Evolutionary conservation across 2,888 invertebrate genomes (phyloP).

Genomic region (Caenorhabditis wallacei): DNA sequence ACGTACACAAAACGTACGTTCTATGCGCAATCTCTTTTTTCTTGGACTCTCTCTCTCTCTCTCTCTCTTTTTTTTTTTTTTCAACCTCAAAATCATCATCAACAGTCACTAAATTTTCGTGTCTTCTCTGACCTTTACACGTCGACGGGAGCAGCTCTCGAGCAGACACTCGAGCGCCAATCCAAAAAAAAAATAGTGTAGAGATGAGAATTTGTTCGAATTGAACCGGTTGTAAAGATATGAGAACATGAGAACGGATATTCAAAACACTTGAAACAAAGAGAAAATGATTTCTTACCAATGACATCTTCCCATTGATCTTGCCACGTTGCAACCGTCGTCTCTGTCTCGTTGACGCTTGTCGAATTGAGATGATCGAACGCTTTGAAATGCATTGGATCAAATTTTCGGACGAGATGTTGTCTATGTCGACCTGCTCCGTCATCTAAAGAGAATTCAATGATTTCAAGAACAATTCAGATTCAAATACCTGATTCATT

Average conservation of each 20-base stretch:
- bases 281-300: conserved; percentile 29
- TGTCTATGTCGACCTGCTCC: conserved; percentile 50
- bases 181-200: conserved; percentile 16
- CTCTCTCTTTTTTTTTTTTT: conserved; percentile 9
- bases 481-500: conserved; percentile 37
- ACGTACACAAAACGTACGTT: conserved; percentile 46
- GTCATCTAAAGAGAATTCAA: conserved; percentile 21
- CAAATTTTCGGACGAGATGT: conserved; percentile 62
- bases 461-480: neutral
- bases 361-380: conserved; percentile 66
- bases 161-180: conserved; percentile 58
- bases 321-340: conserved; percentile 42
- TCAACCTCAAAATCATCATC: neutral
- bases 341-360: conserved; percentile 29
- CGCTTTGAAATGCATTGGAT: conserved; percentile 63
- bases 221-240: conserved; percentile 7
- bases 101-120: conserved; percentile 15
- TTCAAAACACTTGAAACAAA: neutral
- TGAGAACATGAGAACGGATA: neutral
- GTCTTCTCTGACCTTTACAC: conserved; percentile 58
- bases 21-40: conserved; percentile 31
- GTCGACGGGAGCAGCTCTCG: conserved; percentile 39
- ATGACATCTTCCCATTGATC: conserved; percentile 64
- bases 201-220: conserved; percentile 9
- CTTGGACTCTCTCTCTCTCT: conserved; percentile 1